Evolutionary conservation across 2,888 invertebrate genomes (phyloP), one percentile per base, ranked within the genome.

Genomic region (Aphelenchoides bicaudatus): DNA sequence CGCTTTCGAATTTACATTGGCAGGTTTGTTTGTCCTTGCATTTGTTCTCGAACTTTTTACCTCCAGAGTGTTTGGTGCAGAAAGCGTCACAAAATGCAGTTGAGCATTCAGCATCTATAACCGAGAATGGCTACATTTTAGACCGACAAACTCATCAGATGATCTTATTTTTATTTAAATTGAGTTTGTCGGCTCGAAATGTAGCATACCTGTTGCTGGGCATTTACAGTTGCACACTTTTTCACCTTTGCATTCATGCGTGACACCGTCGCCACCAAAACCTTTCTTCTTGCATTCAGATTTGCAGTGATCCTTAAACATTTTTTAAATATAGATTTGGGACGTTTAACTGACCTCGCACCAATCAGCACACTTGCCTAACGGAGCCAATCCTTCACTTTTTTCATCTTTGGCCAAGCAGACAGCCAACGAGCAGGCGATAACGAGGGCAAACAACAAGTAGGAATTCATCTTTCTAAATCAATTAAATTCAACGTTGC

Each of bases 1-100:
- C n/a, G n/a, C n/a, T n/a, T n/a, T n/a, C n/a, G 43, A 43, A 43
- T 43, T 43, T 43, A 25, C 43, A 43, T n/a, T 43, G 43, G 23
- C 43, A 43, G 23, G 10, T 43, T 19, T 43, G 21, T n/a, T 6
- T n/a, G 43, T 43, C 23, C 16, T 19, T 43, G 43, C 43, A 43
- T 25, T 43, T 43, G 8, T 19, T 25, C 25, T 43, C 43, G 43
- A 43, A 21, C 43, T 43, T 43, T 25, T 43, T 43, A 6, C 43
- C 43, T 19, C 25, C 25, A 6, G 43, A 43, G 43, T 43, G 43
- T 8, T 43, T 8, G 6, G 10, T 43, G 43, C 43, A 43, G 23
- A 43, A 43, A 19, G 10, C 8, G 16, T 43, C 43, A n/a, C 43
- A 43, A 6, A 6, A 43, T 8, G 16, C 43, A 25, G 43, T 19